Percentiles rank a stretch among this genome's conserved stretches.
These are phyloP conservation scores for Pyrrhopygopsis socrates DNA, from an alignment of 2,888 invertebrate genomes.

Conservation along the genomic window DNA sequence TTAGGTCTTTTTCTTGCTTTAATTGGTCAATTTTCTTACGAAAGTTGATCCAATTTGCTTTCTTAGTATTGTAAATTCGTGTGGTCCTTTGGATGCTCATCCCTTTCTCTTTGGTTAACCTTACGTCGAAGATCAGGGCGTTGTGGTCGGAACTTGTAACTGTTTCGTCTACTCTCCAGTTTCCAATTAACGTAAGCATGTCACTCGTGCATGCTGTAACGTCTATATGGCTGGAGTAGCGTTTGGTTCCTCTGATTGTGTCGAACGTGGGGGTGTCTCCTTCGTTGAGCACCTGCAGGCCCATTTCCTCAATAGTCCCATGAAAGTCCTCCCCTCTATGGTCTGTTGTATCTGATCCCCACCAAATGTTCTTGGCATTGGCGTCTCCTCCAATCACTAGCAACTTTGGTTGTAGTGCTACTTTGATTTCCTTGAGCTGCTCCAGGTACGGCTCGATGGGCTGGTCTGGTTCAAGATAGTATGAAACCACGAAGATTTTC, in stretches of 20 bases:
- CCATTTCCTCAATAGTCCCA: conserved; percentile 17
- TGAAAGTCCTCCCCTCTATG: conserved; percentile 38
- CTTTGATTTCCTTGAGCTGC: background rate
- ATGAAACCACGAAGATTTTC: background rate
- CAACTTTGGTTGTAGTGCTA: background rate
- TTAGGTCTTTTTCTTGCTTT: background rate
- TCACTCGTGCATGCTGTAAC: conserved; percentile 16
- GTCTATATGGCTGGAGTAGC: background rate
- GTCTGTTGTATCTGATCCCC: conserved; percentile 43
- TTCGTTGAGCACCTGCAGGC: conserved; percentile 40
- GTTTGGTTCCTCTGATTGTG: conserved; percentile 21
- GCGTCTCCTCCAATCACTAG: conserved; percentile 42
- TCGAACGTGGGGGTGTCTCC: conserved; percentile 53
- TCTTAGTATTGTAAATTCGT: background rate
- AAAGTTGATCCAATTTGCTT: background rate
- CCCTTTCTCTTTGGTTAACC: background rate
- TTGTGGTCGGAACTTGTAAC: background rate
- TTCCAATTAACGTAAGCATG: background rate
- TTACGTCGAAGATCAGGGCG: background rate
- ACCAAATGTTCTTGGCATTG: conserved; percentile 55
- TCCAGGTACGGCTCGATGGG: background rate
- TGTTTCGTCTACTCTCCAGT: conserved; percentile 36
- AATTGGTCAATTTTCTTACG: background rate
- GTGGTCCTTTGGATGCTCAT: background rate
- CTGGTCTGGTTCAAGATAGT: background rate